Conservation (phyloP, 2,888 invertebrate species). For the Eristalis arbustorum region DNA sequence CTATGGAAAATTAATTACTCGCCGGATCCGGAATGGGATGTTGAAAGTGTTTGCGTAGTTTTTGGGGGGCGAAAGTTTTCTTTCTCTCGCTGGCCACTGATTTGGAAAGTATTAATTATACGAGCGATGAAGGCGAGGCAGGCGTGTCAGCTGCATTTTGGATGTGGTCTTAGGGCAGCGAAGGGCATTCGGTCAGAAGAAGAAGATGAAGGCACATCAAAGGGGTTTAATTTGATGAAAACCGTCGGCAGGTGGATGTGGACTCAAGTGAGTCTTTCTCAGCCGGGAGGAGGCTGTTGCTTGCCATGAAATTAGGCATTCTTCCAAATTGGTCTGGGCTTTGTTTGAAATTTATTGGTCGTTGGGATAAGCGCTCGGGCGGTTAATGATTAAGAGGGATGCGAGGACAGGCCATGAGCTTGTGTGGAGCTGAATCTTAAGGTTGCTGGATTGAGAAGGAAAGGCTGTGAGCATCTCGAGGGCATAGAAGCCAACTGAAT, state of each 20-base stretch:
- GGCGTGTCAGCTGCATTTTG: not conserved
- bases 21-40: not conserved
- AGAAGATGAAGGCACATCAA: not conserved
- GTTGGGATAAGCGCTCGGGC: not conserved
- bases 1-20: slow-evolving; percentile 23
- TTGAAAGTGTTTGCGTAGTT: not conserved
- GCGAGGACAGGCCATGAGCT: not conserved
- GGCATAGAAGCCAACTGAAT: no score
- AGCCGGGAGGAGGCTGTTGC: not conserved
- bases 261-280: not conserved
- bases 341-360: not conserved
- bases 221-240: not conserved
- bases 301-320: not conserved
- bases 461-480: no score
- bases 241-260: not conserved
- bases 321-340: not conserved
- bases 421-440: no score
- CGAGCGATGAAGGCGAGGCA: not conserved
- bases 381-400: not conserved
- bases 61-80: not conserved
- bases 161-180: not conserved
- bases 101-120: not conserved
- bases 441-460: no score
- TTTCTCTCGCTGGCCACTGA: not conserved
- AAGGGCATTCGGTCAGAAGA: no score